A percentile compares a stretch with the other conserved stretches of the same genome.
phyloP scores from a whole-genome alignment of 2,113 vertebrate species.

The Sarotherodon lohbergeri region DNA sequence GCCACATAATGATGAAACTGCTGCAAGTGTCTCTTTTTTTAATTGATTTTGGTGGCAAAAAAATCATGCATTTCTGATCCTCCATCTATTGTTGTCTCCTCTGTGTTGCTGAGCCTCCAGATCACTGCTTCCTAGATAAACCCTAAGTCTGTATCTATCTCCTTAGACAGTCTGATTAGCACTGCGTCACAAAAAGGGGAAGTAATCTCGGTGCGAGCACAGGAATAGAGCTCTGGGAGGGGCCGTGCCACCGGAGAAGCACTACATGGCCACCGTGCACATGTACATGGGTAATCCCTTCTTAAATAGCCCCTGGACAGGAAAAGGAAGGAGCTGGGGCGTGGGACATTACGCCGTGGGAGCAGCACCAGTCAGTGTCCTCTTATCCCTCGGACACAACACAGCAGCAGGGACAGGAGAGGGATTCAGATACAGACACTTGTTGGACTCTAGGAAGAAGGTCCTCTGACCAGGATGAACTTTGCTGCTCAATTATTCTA shows the following conservation, averaged over 20 bases:
- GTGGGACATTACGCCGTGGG: constrained; percentile 24
- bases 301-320: constrained; percentile 60
- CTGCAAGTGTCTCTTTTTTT: background rate
- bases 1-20: background rate
- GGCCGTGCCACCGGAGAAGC: constrained; percentile 23
- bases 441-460: constrained; percentile 13
- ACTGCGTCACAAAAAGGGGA: constrained; percentile 59
- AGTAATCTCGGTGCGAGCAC: constrained; percentile 65
- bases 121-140: constrained; percentile 65
- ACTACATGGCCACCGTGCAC: constrained; percentile 19
- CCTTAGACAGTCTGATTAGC: constrained; percentile 71
- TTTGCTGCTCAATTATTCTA: constrained; percentile 86
- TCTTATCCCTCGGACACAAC: constrained; percentile 16
- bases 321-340: background rate
- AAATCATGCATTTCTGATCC: constrained; percentile 17
- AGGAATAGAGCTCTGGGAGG: constrained; percentile 68
- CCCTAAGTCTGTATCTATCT: constrained; percentile 69
- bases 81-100: background rate
- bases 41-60: background rate
- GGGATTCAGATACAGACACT: background rate
- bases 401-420: constrained; percentile 5
- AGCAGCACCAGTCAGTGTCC: constrained; percentile 25
- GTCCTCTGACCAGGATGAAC: constrained; percentile 74
- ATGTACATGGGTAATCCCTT: constrained; percentile 65
- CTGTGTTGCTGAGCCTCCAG: constrained; percentile 29